phyloP scores from a whole-genome alignment of 1,140 invertebrate species.

The Lepidostoma basale region DNA sequence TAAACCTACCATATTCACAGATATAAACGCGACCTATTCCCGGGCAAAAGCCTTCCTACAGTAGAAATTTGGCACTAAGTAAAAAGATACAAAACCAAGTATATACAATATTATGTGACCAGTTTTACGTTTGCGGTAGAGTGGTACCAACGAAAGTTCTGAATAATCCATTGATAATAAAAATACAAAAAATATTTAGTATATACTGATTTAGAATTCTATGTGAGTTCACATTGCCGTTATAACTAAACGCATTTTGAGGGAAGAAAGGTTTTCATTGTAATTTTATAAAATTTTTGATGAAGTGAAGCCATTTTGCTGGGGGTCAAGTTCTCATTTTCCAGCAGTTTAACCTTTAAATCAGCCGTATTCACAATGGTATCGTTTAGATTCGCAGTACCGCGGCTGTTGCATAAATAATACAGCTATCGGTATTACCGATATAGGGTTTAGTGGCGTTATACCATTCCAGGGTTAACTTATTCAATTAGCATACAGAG shows the following conservation, averaged over 20 bases:
- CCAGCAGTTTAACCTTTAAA: constrained; percentile 5
- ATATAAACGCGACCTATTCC: background rate
- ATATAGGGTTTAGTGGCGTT: constrained; percentile 31
- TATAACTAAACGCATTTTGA: no score
- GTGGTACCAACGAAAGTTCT: no score
- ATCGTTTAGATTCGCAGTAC: constrained; percentile 20
- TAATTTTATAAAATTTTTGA: no score
- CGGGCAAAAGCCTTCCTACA: background rate
- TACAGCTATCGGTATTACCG: constrained; percentile 33
- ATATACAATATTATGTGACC: no score
- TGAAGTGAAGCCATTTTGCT: no score
- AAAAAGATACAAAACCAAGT: no score
- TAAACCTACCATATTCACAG: constrained; percentile 27
- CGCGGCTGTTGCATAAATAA: constrained; percentile 38
- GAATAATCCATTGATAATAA: no score
- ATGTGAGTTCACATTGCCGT: no score
- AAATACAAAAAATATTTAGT: no score
- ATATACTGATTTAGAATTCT: no score
- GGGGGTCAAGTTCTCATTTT: background rate
- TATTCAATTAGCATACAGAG: constrained; percentile 38
- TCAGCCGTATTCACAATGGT: constrained; percentile 17
- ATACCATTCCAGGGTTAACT: constrained; percentile 34
- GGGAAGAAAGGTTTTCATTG: no score
- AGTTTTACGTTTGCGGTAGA: no score
- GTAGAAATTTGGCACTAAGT: background rate